Base-by-base conservation (phyloP, 2,888 invertebrate genomes). In the Melieria crassipennis region DNA sequence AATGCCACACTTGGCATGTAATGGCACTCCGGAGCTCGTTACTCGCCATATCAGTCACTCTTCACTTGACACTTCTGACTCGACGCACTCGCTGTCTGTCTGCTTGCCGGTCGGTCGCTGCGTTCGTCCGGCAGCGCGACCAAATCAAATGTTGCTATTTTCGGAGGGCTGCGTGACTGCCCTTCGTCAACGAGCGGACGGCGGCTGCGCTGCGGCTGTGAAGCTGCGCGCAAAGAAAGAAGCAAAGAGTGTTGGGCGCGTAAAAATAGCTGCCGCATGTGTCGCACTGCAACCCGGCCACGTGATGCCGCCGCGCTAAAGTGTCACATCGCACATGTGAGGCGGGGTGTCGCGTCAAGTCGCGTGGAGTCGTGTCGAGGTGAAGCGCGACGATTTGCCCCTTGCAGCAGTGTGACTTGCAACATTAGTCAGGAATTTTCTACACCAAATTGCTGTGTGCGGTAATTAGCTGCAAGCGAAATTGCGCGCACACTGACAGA, bases 41-140 rank as follows among this genome's bases (percentile, higher is more conserved):
- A 83, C 80, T 83, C 79, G 83, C 82, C 79, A 83, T 81, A 84
- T 84, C 83, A 83, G 83, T 83, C 84, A 84, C 80, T 79, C 82
- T 76, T 83, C 83, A 82, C 84, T 82, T 84, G 84, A 82, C 84
- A 82, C 82, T 81, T 83, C 80, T 80, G 77, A 81, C 79, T 78
- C 45, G 48, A 66, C 55, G 47, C 57, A 65, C 43, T 7, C 66
- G 6, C 4, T 9, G 16, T n/a, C 47, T 46, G 48, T 52, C 13
- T 50, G 16, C 50, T 60, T 60, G 45, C 47, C 7, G 30, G 6
- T 45, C 11, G 0, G 52, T 52, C 47, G 4, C 4, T 5, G 52
- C 7, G 7, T 64, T n/a, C 52, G 48, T 30, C n/a, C 47, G 13
- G 5, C 2, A 68, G 65, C 10, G 48, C 4, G 50, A 16, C 16